Evolutionary conservation across 92 coral and sea anemone species (phyloP).

Genomic region (Paragorgia papillata): DNA sequence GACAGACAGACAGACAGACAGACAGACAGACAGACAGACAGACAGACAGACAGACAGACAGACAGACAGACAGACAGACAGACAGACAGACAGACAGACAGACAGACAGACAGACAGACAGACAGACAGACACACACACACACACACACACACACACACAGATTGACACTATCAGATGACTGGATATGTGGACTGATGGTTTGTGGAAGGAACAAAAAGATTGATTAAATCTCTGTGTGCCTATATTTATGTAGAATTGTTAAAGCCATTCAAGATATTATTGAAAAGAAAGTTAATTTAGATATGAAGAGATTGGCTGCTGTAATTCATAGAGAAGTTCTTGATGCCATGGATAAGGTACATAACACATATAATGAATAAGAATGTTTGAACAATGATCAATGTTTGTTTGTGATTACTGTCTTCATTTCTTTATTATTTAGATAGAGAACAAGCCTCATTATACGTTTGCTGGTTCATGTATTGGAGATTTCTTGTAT

Average conservation of each 20-base stretch:
- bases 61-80: no score
- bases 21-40: no score
- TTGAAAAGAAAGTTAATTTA: conserved; percentile 62
- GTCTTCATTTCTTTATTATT: neutral
- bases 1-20: no score
- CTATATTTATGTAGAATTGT: conserved; percentile 23
- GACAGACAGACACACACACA: no score
- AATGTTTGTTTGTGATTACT: neutral
- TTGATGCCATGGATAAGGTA: conserved; percentile 75
- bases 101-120: no score
- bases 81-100: no score
- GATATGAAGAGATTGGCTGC: conserved; percentile 90
- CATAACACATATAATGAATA: no score
- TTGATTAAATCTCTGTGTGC: neutral
- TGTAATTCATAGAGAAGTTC: conserved; percentile 79
- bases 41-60: no score
- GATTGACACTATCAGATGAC: no score
- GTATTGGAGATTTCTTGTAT: conserved; percentile 83
- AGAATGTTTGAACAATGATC: no score
- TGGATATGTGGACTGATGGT: no score
- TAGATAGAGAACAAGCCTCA: conserved; percentile 84
- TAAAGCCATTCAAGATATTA: conserved; percentile 67
- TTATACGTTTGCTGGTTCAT: conserved; percentile 75
- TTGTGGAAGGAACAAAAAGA: neutral
- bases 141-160: no score